Percentiles rank a stretch among this genome's conserved stretches.
Conservation (phyloP, 2,113 vertebrate genomes). For the Hemiscyllium ocellatum region DNA sequence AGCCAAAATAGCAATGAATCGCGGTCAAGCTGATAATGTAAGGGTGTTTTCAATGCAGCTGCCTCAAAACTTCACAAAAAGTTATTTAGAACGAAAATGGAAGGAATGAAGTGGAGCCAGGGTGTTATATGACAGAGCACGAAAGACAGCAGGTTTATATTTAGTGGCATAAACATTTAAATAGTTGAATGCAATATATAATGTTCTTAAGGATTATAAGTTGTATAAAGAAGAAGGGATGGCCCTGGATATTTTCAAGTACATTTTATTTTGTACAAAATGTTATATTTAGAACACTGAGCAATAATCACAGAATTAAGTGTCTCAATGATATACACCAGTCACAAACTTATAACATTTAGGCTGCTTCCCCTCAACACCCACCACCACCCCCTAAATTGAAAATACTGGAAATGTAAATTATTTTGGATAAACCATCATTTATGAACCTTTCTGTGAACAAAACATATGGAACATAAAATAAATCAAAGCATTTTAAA, state of each 20-base stretch:
- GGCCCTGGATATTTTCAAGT: not conserved
- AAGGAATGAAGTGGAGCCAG: constrained; percentile 16
- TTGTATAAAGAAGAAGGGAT: not conserved
- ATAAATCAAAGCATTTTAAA: not conserved
- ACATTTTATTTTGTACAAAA: not conserved
- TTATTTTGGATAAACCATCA: not conserved
- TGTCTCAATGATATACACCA: not conserved
- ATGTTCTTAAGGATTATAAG: constrained; percentile 3
- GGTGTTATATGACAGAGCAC: constrained; percentile 19
- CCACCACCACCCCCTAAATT: not conserved
- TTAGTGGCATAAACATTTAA: constrained; percentile 30
- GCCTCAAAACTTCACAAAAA: constrained; percentile 19
- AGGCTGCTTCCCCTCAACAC: not conserved
- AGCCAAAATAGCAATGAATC: not conserved
- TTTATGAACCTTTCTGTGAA: not conserved
- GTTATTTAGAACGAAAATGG: constrained; percentile 3
- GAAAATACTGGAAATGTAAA: not conserved
- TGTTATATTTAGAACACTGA: not conserved
- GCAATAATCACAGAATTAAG: not conserved
- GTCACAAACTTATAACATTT: not conserved
- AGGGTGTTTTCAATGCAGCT: constrained; percentile 24
- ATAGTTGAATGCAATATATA: constrained; percentile 25
- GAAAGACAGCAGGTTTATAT: not conserved
- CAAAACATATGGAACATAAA: not conserved
- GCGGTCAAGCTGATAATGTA: not conserved